Evolutionary conservation across 2,113 vertebrate genomes (phyloP).

Genomic region (Arothron firmamentum): DNA sequence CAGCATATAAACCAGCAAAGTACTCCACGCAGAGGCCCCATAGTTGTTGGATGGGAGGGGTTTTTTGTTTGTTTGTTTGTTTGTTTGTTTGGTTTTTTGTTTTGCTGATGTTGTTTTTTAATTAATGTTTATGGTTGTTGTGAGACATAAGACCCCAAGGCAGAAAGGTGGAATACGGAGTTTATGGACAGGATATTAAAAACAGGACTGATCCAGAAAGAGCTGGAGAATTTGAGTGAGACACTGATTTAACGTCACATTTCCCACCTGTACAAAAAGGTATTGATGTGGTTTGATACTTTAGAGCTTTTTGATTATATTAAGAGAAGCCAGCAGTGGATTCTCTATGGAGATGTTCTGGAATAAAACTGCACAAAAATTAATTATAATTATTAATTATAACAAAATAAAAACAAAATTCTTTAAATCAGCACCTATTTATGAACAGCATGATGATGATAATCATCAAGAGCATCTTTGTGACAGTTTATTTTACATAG

Average conservation of each 20-base stretch:
- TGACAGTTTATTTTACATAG: too few species aligned
- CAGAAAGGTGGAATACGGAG: slow-evolving; percentile 39
- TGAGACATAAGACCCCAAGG: slow-evolving; percentile 52
- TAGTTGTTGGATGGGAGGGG: slow-evolving; percentile 71
- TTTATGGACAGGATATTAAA: slow-evolving; percentile 51
- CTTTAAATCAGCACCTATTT: too few species aligned
- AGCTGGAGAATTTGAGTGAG: neutral
- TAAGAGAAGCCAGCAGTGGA: too few species aligned
- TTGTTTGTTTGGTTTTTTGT: too few species aligned
- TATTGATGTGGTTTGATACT: slow-evolving; percentile 56
- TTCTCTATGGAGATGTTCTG: too few species aligned
- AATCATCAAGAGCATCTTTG: too few species aligned
- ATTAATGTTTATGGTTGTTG: slow-evolving; percentile 51
- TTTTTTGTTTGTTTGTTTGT: slow-evolving; percentile 50
- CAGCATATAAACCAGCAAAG: slow-evolving; percentile 70
- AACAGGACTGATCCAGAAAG: slow-evolving; percentile 31
- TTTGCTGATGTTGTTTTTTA: too few species aligned
- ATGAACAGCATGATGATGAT: too few species aligned
- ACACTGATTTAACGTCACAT: slow-evolving; percentile 21
- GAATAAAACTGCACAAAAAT: too few species aligned
- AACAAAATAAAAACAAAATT: too few species aligned
- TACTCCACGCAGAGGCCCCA: slow-evolving; percentile 70
- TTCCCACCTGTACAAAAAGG: slow-evolving; percentile 75
- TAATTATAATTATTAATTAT: too few species aligned
- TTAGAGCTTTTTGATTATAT: slow-evolving; percentile 57